phyloP scores from a whole-genome alignment of 2,888 invertebrate species.

The Cremastobaeus sp. region DNA sequence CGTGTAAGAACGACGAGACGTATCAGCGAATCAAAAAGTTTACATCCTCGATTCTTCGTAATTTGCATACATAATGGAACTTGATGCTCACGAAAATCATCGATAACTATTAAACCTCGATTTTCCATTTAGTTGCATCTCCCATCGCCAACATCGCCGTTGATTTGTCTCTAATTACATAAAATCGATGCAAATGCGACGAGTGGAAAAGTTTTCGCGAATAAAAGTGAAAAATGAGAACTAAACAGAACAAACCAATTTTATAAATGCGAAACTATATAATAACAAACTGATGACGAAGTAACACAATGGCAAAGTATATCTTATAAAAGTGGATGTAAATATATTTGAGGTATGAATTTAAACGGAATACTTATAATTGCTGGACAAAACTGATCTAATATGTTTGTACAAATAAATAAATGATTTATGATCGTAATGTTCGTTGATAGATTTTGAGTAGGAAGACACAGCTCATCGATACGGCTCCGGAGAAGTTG shows the following conservation, averaged over 20 bases:
- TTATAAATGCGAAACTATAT: constrained; percentile 46
- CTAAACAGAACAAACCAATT: constrained; percentile 34
- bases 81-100: constrained; percentile 49
- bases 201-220: constrained; percentile 18
- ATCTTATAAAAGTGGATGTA: constrained; percentile 58
- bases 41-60: constrained; percentile 42
- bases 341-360: constrained; percentile 64
- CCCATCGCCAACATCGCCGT: constrained; percentile 22
- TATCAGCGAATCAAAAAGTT: constrained; percentile 58
- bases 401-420: constrained; percentile 62
- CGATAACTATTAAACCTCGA: constrained; percentile 50
- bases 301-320: constrained; percentile 27
- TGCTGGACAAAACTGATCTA: constrained; percentile 56
- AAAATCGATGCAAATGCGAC: constrained; percentile 26
- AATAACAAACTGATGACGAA: constrained; percentile 1
- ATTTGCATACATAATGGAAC: constrained; percentile 38
- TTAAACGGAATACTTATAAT: constrained; percentile 28
- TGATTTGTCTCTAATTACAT: constrained; percentile 45
- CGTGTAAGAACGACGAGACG: constrained; percentile 50
- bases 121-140: constrained; percentile 41
- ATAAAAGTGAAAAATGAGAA: constrained; percentile 6
- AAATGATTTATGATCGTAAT: constrained; percentile 58
- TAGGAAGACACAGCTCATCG: constrained; percentile 59
- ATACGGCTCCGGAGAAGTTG: constrained; percentile 54
- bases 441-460: constrained; percentile 59